phyloP scores from a whole-genome alignment of 2,797 vertebrate species.

The Lateolabrax maculatus region DNA sequence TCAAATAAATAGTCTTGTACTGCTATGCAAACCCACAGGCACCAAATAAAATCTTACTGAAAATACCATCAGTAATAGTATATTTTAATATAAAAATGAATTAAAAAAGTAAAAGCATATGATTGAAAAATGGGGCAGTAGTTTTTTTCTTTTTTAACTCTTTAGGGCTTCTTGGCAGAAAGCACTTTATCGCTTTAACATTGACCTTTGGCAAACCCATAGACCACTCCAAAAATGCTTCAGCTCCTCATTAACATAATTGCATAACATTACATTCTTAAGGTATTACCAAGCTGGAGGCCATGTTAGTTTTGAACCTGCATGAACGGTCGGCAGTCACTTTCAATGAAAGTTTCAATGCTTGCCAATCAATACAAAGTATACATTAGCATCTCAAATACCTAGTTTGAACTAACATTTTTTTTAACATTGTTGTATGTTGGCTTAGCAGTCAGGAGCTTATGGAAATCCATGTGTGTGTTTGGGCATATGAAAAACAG shows the following conservation, averaged over 20 bases:
- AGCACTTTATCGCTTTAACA: not conserved
- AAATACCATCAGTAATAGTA: not conserved
- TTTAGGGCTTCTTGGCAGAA: not conserved
- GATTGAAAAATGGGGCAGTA: not conserved
- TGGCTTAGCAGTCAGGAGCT: conserved; percentile 37
- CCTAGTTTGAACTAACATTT: conserved; percentile 12
- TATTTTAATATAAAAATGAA: too few relatives aligned
- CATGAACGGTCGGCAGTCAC: not conserved
- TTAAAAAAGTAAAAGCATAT: not conserved
- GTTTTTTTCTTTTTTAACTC: not conserved
- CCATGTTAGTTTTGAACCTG: conserved; percentile 6
- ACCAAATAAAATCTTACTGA: not conserved
- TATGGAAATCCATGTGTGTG: conserved; percentile 51
- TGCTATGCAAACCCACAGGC: not conserved
- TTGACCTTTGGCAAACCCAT: conserved; percentile 1
- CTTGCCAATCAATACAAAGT: conserved; percentile 13
- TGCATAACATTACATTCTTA: conserved; percentile 9
- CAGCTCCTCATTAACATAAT: not conserved
- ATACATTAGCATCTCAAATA: conserved; percentile 32
- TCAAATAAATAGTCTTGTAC: not conserved
- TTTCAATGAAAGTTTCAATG: conserved; percentile 10
- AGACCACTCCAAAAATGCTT: not conserved
- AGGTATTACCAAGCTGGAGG: not conserved
- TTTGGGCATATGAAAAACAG: conserved; percentile 40
- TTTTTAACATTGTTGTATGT: conserved; percentile 26